Base-by-base conservation (phyloP, 2,888 invertebrate genomes). In the Gisinianus flammeolus region DNA sequence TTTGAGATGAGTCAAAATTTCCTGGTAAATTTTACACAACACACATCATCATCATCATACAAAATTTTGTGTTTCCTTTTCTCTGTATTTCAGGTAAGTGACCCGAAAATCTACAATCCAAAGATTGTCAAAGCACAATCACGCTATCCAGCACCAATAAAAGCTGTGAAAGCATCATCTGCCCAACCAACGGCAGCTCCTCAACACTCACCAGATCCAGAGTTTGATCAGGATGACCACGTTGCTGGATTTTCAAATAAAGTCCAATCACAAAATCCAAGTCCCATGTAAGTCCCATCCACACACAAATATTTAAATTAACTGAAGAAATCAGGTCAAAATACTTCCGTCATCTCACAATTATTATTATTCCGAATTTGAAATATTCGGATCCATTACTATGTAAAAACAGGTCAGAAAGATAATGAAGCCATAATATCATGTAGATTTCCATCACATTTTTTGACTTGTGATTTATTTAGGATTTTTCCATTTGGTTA, bases 91-190 rank as follows among this genome's bases (percentile, higher is more conserved):
- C 71, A 83, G 82, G 82, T 87, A 76, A 95, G 95, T 87, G 97
- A 97, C 89, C 97, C 97, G 1, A 97, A 97, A 88, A 94, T 97
- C 85, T 96, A 96, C 89, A 95, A 96, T 88, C 95, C 96, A 44
- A 94, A 94, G 80, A 95, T 96, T 86, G 93, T 82, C 31, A 83
- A 82, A 78, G 80, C 81, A 8, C 71, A 79, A 33, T 44, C 26
- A 12, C 58, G 66, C n/a, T 56, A 62, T 31, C 62, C 62, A 24
- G n/a, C n/a, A n/a, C n/a, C n/a, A n/a, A n/a, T n/a, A n/a, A 80
- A 81, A 30, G 76, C 82, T 5, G 56, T 82, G 16, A 83, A 83
- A 73, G 67, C 19, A n/a, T 12, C 62, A 24, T 33, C 31, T 10
- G 31, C 31, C 31, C 67, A 67, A 31, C 28, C n/a, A n/a, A 16